These are phyloP conservation scores for Calypte anna DNA, from an alignment of 2,113 vertebrate genomes.

Conservation along the genomic window DNA sequence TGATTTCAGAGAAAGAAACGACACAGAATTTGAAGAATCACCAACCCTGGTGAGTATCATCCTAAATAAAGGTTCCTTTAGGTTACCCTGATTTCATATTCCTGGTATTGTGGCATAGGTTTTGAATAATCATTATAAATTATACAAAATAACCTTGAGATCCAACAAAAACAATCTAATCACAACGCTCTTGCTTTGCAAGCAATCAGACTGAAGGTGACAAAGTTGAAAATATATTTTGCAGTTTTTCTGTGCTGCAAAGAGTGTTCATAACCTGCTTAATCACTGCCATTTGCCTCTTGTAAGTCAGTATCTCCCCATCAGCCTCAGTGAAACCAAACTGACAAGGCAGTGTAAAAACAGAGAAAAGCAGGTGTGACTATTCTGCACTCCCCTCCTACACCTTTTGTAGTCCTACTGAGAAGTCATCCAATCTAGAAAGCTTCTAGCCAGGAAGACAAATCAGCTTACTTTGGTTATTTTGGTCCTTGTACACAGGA, in stretches of 20 bases:
- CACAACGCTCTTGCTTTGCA: neutral
- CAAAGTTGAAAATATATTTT: neutral
- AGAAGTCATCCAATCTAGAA: neutral
- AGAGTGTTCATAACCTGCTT: neutral
- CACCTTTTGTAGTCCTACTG: neutral
- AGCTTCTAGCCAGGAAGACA: neutral
- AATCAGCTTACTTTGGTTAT: neutral
- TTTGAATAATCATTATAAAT: neutral
- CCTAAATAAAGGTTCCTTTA: neutral
- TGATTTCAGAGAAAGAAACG: conserved; percentile 13
- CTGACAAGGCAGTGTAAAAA: neutral
- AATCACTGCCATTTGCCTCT: neutral
- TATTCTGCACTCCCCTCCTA: neutral
- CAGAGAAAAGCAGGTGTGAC: neutral
- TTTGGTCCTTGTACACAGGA: neutral
- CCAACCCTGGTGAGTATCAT: conserved; percentile 60
- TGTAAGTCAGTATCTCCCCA: neutral
- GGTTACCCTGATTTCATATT: neutral
- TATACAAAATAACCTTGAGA: neutral
- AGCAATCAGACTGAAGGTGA: neutral
- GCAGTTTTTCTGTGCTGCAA: neutral
- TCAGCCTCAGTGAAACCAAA: neutral
- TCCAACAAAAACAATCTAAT: neutral
- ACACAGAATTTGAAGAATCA: neutral
- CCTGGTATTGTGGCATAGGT: neutral